Conservation (phyloP, 2,797 vertebrate species). For the Poecilia velifera region DNA sequence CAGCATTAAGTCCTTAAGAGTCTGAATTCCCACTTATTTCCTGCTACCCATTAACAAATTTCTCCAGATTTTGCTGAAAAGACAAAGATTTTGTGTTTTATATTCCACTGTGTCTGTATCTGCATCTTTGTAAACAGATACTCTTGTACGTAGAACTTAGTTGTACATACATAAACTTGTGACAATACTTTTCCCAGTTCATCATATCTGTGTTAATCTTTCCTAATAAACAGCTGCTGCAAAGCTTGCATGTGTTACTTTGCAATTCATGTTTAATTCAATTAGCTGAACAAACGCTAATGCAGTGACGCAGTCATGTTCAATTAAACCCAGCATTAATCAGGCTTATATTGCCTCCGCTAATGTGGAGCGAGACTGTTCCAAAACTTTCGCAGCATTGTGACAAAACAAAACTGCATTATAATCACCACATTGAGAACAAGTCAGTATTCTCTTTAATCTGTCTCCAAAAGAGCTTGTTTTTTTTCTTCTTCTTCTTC, state of each 20-base stretch:
- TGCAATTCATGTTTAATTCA: constrained; percentile 17
- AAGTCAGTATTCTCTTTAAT: constrained; percentile 56
- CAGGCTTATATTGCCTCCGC: background rate
- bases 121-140: too few relatives aligned
- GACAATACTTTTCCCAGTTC: background rate
- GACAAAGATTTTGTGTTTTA: background rate
- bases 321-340: constrained; percentile 36
- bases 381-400: background rate
- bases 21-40: background rate
- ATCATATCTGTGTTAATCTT: background rate
- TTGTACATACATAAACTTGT: too few relatives aligned
- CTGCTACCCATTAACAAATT: background rate
- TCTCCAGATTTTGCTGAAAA: background rate
- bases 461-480: constrained; percentile 31
- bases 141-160: too few relatives aligned
- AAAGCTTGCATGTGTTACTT: background rate
- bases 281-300: constrained; percentile 21
- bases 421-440: constrained; percentile 4
- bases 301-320: constrained; percentile 32
- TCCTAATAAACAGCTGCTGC: constrained; percentile 16
- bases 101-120: background rate
- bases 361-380: constrained; percentile 6
- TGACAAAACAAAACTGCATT: constrained; percentile 27
- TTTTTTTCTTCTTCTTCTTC: background rate
- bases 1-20: background rate